Base-by-base conservation (phyloP, 2,888 invertebrate species). In the Eupithecia pulchellata region DNA sequence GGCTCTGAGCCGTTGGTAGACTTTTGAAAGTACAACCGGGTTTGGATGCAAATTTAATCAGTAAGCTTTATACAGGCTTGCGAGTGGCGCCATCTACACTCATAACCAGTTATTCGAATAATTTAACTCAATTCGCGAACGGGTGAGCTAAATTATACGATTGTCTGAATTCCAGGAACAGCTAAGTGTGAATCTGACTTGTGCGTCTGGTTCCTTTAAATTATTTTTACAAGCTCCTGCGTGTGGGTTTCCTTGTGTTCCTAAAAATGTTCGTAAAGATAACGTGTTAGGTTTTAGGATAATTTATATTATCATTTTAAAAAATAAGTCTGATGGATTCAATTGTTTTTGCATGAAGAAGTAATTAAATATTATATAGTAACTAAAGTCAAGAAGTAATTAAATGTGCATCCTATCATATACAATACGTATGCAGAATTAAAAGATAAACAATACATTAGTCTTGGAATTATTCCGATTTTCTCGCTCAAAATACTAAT, bases 11-110 rank as follows among this genome's bases (percentile, higher is more conserved):
- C 30, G 30, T 47, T 36, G 67, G 66, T 63, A 65, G 66, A 76
- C 72, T 80, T 80, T 61, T 29, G 81, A 82, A 83, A 84, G 81
- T 79, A 83, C 76, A 81, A 82, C 79, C 78, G 77, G 75, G 75
- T 78, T 78, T 69, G 76, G 65, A 83, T 82, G 80, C 81, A 84
- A 82, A 84, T 84, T 84, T 84, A 82, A 84, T 82, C 83, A 83
- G 80, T 75, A 76, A 80, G 79, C 76, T 79, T 79, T 78, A 72
- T 63, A 75, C 71, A 73, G 67, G 71, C 75, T 73, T 67, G 74
- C 74, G 71, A 78, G 77, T 71, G 72, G 73, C 69, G 62, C 67
- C 68, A 71, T 74, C 73, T 68, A 74, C 66, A 70, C 69, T 69
- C 71, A 72, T 67, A 71, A 66, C 62, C 71, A 69, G 68, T 74